Percentiles rank a stretch among this genome's conserved stretches.
Conservation (phyloP, 2,888 invertebrate species). For the Neuroscelio doddi region DNA sequence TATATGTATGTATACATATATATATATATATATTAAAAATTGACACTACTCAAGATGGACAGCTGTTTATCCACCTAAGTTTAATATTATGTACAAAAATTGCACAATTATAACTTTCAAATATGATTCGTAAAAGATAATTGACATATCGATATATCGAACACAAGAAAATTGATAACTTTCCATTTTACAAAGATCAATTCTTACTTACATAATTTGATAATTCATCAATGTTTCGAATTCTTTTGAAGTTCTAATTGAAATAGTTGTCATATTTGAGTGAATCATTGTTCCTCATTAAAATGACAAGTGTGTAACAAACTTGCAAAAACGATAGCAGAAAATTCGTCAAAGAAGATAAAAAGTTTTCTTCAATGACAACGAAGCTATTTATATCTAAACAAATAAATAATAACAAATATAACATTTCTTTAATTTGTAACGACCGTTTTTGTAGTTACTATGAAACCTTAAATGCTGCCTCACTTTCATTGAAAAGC, state of each 20-base stretch:
- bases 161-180: conserved; percentile 12
- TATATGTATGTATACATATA: too few species aligned
- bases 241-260: too few species aligned
- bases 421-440: conserved; percentile 6
- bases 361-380: too few species aligned
- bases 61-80: conserved; percentile 33
- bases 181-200: too few species aligned
- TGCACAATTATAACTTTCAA: conserved; percentile 63
- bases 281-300: too few species aligned
- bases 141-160: conserved; percentile 56
- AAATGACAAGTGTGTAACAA: too few species aligned
- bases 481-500: too few species aligned
- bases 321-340: too few species aligned
- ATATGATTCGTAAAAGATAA: conserved; percentile 58
- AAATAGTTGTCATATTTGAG: too few species aligned
- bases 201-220: too few species aligned
- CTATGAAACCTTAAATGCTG: conserved; percentile 7
- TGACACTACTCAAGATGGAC: conserved; percentile 37
- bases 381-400: not conserved
- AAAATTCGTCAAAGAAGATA: too few species aligned
- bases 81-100: conserved; percentile 55
- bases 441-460: conserved; percentile 4
- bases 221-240: too few species aligned
- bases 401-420: conserved; percentile 11
- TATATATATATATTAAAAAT: conserved; percentile 33